phyloP scores from a whole-genome alignment of 2,888 invertebrate genomes.

The Aplocera efformata region DNA sequence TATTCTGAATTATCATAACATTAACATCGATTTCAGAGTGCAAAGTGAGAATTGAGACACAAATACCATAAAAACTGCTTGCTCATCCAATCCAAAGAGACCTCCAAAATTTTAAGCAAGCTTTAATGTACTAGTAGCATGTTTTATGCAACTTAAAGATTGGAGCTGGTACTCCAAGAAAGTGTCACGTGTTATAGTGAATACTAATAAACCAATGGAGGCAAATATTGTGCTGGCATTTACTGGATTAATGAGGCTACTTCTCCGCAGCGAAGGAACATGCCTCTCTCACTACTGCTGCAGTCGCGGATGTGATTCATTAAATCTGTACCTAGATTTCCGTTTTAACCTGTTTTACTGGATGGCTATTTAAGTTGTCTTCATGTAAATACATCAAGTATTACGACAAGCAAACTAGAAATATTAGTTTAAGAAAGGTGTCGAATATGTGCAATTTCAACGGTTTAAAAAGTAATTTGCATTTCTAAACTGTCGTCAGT shows the following conservation, averaged over 20 bases:
- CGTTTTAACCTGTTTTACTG: conserved; percentile 65
- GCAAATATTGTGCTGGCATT: conserved; percentile 25
- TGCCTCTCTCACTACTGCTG: conserved; percentile 44
- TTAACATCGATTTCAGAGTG: too few species aligned
- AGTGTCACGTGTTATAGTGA: conserved; percentile 16
- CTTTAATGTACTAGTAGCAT: too few species aligned
- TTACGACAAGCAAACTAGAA: conserved; percentile 24
- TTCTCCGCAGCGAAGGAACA: conserved; percentile 35
- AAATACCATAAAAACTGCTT: too few species aligned
- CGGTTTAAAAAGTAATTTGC: conserved; percentile 22
- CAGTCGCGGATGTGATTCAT: conserved; percentile 68
- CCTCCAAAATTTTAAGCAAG: neutral
- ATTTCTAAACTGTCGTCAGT: conserved; percentile 29
- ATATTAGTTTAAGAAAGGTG: conserved; percentile 16
- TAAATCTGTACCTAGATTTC: conserved; percentile 67
- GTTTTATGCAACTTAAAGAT: too few species aligned
- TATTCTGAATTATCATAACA: neutral
- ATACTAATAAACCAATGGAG: conserved; percentile 12
- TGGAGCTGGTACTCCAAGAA: conserved; percentile 1
- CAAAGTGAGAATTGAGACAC: too few species aligned
- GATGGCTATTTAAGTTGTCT: conserved; percentile 40
- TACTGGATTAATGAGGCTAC: conserved; percentile 43
- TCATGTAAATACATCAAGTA: conserved; percentile 32
- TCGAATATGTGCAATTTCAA: conserved; percentile 23
- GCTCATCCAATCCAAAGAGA: neutral